Evolutionary conservation across 2,797 vertebrate species (phyloP), one percentile per base, ranked within the genome.

Genomic region (Babyrousa celebensis): DNA sequence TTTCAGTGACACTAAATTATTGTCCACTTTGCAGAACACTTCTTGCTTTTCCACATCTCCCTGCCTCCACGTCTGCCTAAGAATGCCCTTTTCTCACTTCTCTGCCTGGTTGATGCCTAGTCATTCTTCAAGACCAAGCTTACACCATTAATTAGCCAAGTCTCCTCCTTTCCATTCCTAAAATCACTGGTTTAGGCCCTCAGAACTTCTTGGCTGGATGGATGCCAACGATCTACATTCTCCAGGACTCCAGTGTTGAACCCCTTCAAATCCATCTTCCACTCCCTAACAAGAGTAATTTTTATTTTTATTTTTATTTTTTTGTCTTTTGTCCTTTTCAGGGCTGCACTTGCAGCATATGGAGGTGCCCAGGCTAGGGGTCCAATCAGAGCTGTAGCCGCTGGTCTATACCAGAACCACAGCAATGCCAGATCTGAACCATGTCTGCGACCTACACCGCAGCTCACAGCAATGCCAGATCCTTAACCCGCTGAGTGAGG

Each of bases 101-200:
- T 75, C 62, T 72, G 36, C 54, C 32, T 86, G 3, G 25, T 48
- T 93, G 84, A 72, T 21, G 36, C 21, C 10, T 60, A 25, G 12
- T 78, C 71, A 54, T 71, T 90, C 65, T 68, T 87, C 36, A 94
- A 89, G 58, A 71, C 58, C n/a, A 68, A 85, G 80, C 16, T 89
- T 67, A 32, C 0, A 56, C 77, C 25, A 43, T 70, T 70, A 88
- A 77, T 48, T 74, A 94, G 60, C 48, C 82, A 56, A 43, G 27
- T 67, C 40, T n/a, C 23, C 21, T 67, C 40, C 43, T 85, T 52
- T 68, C 62, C 54, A 32, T 74, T 91, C 27, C 86, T 91, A 87
- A 88, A 80, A 79, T 74, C 90, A 87, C n/a, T 62, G 75, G 27
- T 27, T 90, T 67, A 85, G 48, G 25, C n/a, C 18, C 58, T 94